Evolutionary conservation across 2,113 vertebrate species (phyloP).

Genomic region (Spheniscus mendiculus): DNA sequence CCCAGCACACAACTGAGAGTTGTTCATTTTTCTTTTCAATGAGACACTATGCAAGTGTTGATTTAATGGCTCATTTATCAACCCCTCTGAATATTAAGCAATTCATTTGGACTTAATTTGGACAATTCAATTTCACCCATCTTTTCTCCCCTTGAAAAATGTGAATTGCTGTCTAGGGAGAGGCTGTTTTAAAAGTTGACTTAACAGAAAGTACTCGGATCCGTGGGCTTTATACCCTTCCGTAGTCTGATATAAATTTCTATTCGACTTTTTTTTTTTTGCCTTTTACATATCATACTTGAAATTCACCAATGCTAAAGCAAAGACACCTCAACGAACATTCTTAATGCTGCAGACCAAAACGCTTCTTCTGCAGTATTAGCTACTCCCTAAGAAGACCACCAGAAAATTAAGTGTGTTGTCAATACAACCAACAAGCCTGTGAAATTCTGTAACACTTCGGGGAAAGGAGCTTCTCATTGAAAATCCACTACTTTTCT

Average conservation of each 20-base stretch:
- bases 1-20: neutral
- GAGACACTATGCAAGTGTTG: constrained; percentile 41
- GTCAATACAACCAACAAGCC: neutral
- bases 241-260: neutral
- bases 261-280: neutral
- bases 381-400: neutral
- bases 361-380: neutral
- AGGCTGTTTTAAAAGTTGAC: constrained; percentile 9
- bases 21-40: constrained; percentile 43
- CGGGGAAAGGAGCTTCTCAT: neutral
- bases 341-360: neutral
- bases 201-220: neutral
- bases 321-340: neutral
- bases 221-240: neutral
- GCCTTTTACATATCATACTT: neutral
- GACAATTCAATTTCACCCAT: constrained; percentile 43
- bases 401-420: neutral
- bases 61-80: constrained; percentile 63
- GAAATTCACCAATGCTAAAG: neutral
- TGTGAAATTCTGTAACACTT: neutral
- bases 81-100: constrained; percentile 53
- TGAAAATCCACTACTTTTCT: neutral
- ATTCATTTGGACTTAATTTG: constrained; percentile 58
- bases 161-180: neutral
- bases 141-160: constrained; percentile 22